Evolutionary conservation across 2,888 invertebrate genomes (phyloP), one percentile per base, ranked within the genome.

Genomic region (Asteroscopus sphinx): DNA sequence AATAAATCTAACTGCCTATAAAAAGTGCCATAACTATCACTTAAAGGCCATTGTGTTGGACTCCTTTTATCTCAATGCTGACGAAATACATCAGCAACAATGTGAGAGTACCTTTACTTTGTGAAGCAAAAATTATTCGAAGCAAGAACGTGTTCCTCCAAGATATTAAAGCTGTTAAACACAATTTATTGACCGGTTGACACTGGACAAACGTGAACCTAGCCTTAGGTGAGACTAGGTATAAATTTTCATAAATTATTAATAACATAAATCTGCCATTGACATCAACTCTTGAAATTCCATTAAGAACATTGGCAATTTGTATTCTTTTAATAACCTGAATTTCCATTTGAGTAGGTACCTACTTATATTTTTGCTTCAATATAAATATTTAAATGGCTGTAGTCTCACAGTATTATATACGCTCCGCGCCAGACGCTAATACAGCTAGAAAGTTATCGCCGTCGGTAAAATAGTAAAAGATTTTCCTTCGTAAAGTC

Each of bases 1-100:
- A 93, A 93, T 94, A 94, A 94, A 94, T 94, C 93, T 93, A 93
- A 94, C 91, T 91, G 92, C 91, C 94, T 87, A 94, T 94, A 94
- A 94, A 94, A 92, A 89, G 82, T 91, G 92, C 92, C 92, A 94
- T 94, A 94, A 94, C 94, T 94, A 94, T 94, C 93, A 94, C 93
- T 94, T 93, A 93, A 90, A 88, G 88, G 88, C 85, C 85, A 91
- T 92, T 93, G 92, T 92, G 87, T 85, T 77, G 78, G 81, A 80
- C 84, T 82, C 82, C 85, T 87, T 90, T 88, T 90, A 90, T 89
- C 86, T 87, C 74, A 74, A 78, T 75, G 78, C 83, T 83, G 83
- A 77, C 83, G 73, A 86, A 88, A 86, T 79, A 85, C 80, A 86
- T 67, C 75, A 63, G 80, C 85, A 81, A 91, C 89, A 83, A 78